Conservation (phyloP, 2,797 vertebrate genomes). For the Halcyon leucocephala region DNA sequence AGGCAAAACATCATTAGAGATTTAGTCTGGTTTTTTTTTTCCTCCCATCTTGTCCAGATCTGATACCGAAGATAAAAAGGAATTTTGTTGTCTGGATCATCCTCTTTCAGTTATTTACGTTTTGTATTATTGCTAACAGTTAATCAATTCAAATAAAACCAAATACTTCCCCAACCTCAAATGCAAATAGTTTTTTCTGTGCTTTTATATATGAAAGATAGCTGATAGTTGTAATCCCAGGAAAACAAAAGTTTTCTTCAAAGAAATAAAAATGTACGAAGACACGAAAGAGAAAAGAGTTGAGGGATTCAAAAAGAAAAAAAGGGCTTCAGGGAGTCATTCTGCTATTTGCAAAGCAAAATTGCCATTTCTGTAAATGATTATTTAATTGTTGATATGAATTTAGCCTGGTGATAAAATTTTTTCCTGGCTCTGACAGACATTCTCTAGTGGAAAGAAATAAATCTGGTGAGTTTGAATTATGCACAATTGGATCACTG, state of each 20-base stretch:
- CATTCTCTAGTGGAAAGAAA: constrained; percentile 46
- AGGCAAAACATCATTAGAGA: neutral
- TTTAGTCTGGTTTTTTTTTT: neutral
- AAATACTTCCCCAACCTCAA: constrained; percentile 25
- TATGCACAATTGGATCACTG: constrained; percentile 47
- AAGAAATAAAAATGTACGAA: neutral
- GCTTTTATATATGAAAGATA: neutral
- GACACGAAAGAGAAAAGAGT: neutral
- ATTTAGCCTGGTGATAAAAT: constrained; percentile 66
- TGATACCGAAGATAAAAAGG: neutral
- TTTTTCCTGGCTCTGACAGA: constrained; percentile 63
- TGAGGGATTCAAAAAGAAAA: neutral
- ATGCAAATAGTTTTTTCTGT: neutral
- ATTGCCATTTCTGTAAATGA: constrained; percentile 23
- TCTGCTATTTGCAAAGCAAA: constrained; percentile 55
- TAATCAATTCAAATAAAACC: constrained; percentile 54
- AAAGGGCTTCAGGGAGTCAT: constrained; percentile 43
- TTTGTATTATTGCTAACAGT: constrained; percentile 42
- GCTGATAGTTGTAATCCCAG: neutral
- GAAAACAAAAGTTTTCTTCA: neutral
- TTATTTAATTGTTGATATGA: constrained; percentile 73
- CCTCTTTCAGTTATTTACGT: constrained; percentile 35
- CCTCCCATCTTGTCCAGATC: neutral
- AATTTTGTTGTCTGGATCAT: constrained; percentile 18
- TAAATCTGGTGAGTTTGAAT: constrained; percentile 63